Evolutionary conservation across 2,113 vertebrate genomes (phyloP), one percentile per base, ranked within the genome.

Genomic region (Sprattus sprattus): DNA sequence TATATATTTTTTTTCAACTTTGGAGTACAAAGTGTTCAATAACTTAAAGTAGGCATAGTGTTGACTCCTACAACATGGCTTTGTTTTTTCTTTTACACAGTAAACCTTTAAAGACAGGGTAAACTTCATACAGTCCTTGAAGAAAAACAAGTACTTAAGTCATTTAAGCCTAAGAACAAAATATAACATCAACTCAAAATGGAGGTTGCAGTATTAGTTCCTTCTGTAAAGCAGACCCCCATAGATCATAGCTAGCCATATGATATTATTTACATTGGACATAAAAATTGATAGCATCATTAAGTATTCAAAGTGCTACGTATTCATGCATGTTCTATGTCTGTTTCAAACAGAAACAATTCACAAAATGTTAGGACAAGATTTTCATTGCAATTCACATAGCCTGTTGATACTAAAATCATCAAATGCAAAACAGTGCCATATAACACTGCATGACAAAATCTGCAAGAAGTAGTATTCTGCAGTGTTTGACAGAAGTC

Each of bases 1-100:
- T 71, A 71, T 25, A 71, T 71, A 32, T 25, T 28, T 71, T 32
- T 28, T 71, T 32, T 28, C 10, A 28, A 25, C 64, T 32, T 71
- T 71, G 64, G n/a, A 71, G 64, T 71, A 71, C 64, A 32, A 71
- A 71, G 64, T 71, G 64, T 71, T 71, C 64, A 71, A 71, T 71
- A 71, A 71, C 8, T 25, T 71, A 71, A 71, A 71, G 25, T 71
- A 71, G 64, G 64, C 25, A 71, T 71, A 71, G 64, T 71, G 25
- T 32, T 28, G 25, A 71, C n/a, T 13, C 64, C 64, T 71, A 71
- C 25, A 32, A 28, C 64, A 71, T 71, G 64, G 64, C 64, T 71
- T 71, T 71, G 9, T 71, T 64, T 64, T 25, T 71, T 71, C 3
- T 71, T 71, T 10, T 13, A 13, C 64, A 71, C n/a, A 28, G 64